Evolutionary conservation across 2,797 vertebrate species (phyloP), one percentile per base, ranked within the genome.

Genomic region (Epinephelus awoara): DNA sequence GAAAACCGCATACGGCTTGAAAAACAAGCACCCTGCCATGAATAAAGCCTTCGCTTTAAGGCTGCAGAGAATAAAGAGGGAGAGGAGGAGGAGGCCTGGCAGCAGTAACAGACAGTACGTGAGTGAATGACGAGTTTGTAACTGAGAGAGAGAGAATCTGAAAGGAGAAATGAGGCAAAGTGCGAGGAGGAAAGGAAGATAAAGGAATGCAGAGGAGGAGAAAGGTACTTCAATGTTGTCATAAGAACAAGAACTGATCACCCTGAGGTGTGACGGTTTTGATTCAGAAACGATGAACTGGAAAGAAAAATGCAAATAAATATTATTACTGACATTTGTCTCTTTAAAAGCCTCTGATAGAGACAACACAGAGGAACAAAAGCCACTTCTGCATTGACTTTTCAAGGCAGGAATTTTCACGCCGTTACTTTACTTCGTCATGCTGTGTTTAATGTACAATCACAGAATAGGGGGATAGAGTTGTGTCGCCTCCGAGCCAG

Each of bases 21-120:
- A 78, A 81, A 57, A 71, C 57, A 59, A 69, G 67, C 63, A 61
- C 56, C 46, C 29, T 15, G 15, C 9, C 47, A 21, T 3, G 72
- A 77, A 77, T 67, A 64, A 63, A 75, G 73, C 52, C 12, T 34
- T 57, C 8, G 1, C 54, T 68, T 14, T 61, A 58, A 77, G 69
- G 57, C 76, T 67, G 65, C 71, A 29, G 59, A 62, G 76, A 76
- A 76, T 56, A 62, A 76, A 79, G 42, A 38, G 23, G 54, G 40
- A 67, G 18, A 18, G 2, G 3, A 18, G 66, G 40, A 27, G 62
- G 10, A 50, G 49, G 52, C 44, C 69, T 64, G 57, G 71, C 67
- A 81, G 70, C 67, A 27, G 62, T 1, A 42, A 71, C 44, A 67
- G 62, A 40, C 67, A 1, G 44, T 42, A 12, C 0, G 15, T 27